Conservation (phyloP, 1,140 invertebrate species). For the Drosophila pseudoobscura region DNA sequence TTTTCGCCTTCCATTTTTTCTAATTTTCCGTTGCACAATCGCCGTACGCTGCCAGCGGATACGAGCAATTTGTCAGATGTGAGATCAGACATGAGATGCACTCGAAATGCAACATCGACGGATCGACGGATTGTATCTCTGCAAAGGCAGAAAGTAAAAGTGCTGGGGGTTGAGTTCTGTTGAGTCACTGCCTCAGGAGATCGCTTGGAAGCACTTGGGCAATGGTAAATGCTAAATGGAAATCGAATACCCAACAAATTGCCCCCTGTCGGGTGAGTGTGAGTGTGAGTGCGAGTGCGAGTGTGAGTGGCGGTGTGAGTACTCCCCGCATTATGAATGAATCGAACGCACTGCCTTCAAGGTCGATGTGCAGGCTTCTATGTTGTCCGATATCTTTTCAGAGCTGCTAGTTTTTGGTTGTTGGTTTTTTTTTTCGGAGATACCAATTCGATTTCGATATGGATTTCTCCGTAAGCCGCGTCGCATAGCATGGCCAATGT, state of each 20-base stretch:
- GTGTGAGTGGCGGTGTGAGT: slow-evolving; percentile 5
- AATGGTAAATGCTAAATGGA: slow-evolving; percentile 23
- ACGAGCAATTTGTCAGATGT: slow-evolving; percentile 62
- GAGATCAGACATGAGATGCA: slow-evolving; percentile 44
- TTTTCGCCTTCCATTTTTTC: slow-evolving; percentile 12
- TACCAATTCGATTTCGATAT: slow-evolving; percentile 53
- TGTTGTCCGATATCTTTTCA: slow-evolving; percentile 53
- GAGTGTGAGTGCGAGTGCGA: slow-evolving; percentile 22
- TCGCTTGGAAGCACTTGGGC: slow-evolving; percentile 30
- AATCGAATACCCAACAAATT: slow-evolving; percentile 39
- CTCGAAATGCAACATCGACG: slow-evolving; percentile 40
- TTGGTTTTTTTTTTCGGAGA: slow-evolving; percentile 28
- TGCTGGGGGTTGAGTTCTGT: slow-evolving; percentile 49
- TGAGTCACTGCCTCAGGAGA: slow-evolving; percentile 52
- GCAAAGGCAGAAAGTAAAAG: slow-evolving; percentile 69
- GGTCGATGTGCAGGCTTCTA: slow-evolving; percentile 75
- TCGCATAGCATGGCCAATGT: slow-evolving; percentile 57
- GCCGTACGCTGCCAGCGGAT: slow-evolving; percentile 43
- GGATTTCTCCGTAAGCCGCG: slow-evolving; percentile 21
- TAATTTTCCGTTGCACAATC: slow-evolving; percentile 45
- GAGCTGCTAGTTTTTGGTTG: slow-evolving; percentile 6
- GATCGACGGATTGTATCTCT: background rate
- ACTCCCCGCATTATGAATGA: slow-evolving; percentile 57
- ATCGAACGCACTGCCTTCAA: slow-evolving; percentile 50
- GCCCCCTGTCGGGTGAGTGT: slow-evolving; percentile 31